Evolutionary conservation across 2,113 vertebrate genomes (phyloP).

Genomic region (Nettapus auritus): DNA sequence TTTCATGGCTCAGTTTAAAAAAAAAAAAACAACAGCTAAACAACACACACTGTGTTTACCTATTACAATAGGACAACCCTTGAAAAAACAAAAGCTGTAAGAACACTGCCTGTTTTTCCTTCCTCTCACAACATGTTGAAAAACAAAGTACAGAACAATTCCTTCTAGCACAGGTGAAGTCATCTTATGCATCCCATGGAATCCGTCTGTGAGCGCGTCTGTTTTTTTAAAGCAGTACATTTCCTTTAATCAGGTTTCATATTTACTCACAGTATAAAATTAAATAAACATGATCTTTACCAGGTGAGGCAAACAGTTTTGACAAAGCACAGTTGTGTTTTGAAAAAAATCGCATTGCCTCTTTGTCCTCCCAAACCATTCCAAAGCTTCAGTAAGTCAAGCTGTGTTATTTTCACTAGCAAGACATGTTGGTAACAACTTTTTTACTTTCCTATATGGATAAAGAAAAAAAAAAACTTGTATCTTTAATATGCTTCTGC

Average conservation of each 20-base stretch:
- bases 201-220: background rate
- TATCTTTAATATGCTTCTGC: background rate
- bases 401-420: background rate
- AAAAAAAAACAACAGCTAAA: background rate
- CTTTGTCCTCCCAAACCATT: background rate
- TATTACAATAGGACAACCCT: background rate
- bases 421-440: background rate
- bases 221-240: background rate
- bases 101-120: background rate
- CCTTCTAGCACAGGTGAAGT: background rate
- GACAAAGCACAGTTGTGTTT: background rate
- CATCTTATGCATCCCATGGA: background rate
- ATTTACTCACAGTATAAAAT: background rate
- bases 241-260: background rate
- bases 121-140: background rate
- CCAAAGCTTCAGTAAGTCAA: background rate
- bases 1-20: background rate
- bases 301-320: background rate
- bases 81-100: background rate
- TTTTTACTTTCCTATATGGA: background rate
- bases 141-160: background rate
- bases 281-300: background rate
- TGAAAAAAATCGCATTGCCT: background rate
- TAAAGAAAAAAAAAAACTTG: background rate
- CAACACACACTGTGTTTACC: background rate